A percentile compares a stretch with the other conserved stretches of the same genome.
Evolutionary conservation across 2,888 invertebrate genomes (phyloP).

Genomic region (Monopis laevigella): DNA sequence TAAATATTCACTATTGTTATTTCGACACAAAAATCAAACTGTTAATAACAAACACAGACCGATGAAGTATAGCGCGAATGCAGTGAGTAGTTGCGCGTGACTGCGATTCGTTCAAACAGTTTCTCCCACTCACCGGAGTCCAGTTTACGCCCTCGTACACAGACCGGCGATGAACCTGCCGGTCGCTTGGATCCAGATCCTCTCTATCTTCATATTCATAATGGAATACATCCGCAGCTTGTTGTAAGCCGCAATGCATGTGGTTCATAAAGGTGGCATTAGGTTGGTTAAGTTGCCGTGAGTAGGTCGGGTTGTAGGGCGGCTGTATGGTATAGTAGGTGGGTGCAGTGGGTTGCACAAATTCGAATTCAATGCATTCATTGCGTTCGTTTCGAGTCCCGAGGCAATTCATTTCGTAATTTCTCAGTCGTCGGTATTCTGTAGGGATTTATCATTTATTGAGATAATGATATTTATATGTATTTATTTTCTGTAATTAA

Average conservation of each 20-base stretch:
- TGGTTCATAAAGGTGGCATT: not conserved
- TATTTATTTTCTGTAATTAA: too few species aligned
- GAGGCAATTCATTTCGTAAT: conserved; percentile 46
- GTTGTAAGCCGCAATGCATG: not conserved
- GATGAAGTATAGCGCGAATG: conserved; percentile 1
- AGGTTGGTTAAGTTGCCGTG: conserved; percentile 22
- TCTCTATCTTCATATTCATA: not conserved
- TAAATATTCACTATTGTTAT: conserved; percentile 22
- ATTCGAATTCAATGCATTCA: conserved; percentile 30
- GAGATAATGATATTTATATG: too few species aligned
- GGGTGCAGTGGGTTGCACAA: conserved; percentile 36
- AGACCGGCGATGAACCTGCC: conserved; percentile 40
- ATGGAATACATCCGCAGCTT: not conserved
- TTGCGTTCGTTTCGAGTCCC: conserved; percentile 29
- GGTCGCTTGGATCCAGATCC: conserved; percentile 14
- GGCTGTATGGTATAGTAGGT: conserved; percentile 43
- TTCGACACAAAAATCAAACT: conserved; percentile 4
- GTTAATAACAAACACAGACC: conserved; percentile 4
- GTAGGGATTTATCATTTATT: too few species aligned
- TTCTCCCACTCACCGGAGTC: conserved; percentile 43
- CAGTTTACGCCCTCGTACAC: conserved; percentile 60
- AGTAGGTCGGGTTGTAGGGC: conserved; percentile 51
- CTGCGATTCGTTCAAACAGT: conserved; percentile 30
- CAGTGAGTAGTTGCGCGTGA: conserved; percentile 27
- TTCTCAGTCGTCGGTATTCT: too few species aligned